These are phyloP conservation scores for Meteorus cinctellus DNA, from an alignment of 2,888 invertebrate species.

Conservation along the genomic window DNA sequence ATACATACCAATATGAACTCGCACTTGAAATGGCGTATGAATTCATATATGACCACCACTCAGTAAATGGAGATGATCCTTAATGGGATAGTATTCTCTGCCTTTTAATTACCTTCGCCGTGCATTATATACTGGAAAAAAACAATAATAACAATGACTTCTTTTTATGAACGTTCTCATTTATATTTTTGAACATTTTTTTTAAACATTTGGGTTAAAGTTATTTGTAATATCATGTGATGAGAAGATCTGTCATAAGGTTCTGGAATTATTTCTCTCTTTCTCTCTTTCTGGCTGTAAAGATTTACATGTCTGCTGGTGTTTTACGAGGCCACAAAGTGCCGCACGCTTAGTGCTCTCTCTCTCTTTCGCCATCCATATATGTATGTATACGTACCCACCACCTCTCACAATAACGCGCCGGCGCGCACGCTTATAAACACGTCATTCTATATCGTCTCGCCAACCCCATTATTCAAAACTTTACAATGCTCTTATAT, in stretches of 20 bases:
- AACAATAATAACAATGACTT: no score
- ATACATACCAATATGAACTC: constrained; percentile 34
- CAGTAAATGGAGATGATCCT: constrained; percentile 50
- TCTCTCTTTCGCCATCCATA: neutral
- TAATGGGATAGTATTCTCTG: constrained; percentile 42
- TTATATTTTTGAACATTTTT: constrained; percentile 8
- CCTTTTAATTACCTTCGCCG: neutral
- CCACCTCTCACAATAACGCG: constrained; percentile 38
- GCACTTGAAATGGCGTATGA: constrained; percentile 48
- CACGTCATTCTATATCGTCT: constrained; percentile 62
- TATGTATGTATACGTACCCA: constrained; percentile 23
- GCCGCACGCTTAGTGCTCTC: constrained; percentile 60
- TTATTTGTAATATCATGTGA: constrained; percentile 42
- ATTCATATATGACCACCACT: constrained; percentile 33
- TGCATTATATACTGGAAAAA: constrained; percentile 17
- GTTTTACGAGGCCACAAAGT: constrained; percentile 72
- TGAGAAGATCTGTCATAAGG: constrained; percentile 66
- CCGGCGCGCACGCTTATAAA: constrained; percentile 60
- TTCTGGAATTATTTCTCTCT: constrained; percentile 55
- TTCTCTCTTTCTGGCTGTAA: constrained; percentile 58
- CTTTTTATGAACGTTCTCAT: no score
- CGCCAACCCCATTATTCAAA: constrained; percentile 64
- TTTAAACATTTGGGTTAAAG: constrained; percentile 42
- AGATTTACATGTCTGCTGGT: constrained; percentile 71
- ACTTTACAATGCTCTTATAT: constrained; percentile 57